A percentile compares a stretch with the other conserved stretches of the same genome.
Evolutionary conservation across 2,113 vertebrate genomes (phyloP).

Genomic region (Chaenocephalus aceratus): DNA sequence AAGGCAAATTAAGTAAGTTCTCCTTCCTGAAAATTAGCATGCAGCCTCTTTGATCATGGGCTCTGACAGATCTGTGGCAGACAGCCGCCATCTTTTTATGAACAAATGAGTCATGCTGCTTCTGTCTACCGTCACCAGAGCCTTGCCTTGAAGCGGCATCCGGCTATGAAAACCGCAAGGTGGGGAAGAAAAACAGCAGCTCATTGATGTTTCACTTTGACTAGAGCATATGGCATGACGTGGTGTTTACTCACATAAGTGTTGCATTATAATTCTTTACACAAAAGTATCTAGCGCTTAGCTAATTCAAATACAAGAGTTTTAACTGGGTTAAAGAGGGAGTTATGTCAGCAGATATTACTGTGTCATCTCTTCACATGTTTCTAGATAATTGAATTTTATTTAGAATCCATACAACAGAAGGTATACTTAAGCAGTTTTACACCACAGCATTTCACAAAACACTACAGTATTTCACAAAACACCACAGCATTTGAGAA

Average conservation of each 20-base stretch:
- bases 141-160: constrained; percentile 42
- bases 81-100: constrained; percentile 67
- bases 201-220: constrained; percentile 21
- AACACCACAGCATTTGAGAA: not conserved
- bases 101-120: constrained; percentile 66
- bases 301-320: not conserved
- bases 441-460: not conserved
- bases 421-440: not conserved
- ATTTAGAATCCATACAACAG: not conserved
- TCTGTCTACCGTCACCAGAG: constrained; percentile 43
- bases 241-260: constrained; percentile 12
- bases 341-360: not conserved
- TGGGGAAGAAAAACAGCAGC: constrained; percentile 11
- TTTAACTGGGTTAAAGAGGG: not conserved
- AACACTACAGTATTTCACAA: not conserved
- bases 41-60: constrained; percentile 66
- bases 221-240: not conserved
- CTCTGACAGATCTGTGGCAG: constrained; percentile 68
- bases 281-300: constrained; percentile 1
- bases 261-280: not conserved
- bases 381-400: not conserved
- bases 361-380: not conserved
- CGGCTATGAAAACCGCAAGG: constrained; percentile 44
- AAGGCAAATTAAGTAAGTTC: constrained; percentile 46
- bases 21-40: constrained; percentile 51